Conservation (phyloP, 2,797 vertebrate species). For the Acestrorhynchus altus region DNA sequence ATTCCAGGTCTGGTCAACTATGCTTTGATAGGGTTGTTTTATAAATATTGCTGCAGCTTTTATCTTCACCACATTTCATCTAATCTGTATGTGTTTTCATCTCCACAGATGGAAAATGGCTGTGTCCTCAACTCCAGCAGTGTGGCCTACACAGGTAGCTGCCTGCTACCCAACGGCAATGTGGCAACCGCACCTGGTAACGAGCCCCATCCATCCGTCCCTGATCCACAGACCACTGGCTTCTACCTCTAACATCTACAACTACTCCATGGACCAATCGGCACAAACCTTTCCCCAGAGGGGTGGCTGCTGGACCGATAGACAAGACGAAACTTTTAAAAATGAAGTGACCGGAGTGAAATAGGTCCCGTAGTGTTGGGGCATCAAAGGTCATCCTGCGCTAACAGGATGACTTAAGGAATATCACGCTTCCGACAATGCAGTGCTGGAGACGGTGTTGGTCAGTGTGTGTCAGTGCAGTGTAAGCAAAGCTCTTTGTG, state of each 20-base stretch:
- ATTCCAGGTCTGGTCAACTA: no score
- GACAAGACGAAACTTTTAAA: neutral
- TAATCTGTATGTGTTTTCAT: neutral
- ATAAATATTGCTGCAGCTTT: no score
- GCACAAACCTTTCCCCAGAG: neutral
- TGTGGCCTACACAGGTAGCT: conserved; percentile 64
- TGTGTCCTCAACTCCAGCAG: conserved; percentile 62
- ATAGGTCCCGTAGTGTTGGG: neutral
- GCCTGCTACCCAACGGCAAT: conserved; percentile 65
- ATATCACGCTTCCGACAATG: neutral
- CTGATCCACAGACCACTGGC: conserved; percentile 69
- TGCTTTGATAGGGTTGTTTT: no score
- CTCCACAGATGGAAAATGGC: conserved; percentile 66
- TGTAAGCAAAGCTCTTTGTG: neutral
- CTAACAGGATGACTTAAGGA: neutral
- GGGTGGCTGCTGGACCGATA: neutral
- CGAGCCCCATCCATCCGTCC: conserved; percentile 59
- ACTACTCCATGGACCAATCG: neutral
- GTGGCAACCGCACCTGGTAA: conserved; percentile 21
- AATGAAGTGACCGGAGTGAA: no score
- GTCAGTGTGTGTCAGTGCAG: conserved; percentile 8
- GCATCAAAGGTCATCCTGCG: neutral
- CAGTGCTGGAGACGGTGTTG: conserved; percentile 21
- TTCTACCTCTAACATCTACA: conserved; percentile 69
- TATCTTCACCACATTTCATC: neutral